Percentiles rank a stretch among this genome's conserved stretches.
These are phyloP conservation scores for Drosophila elegans DNA, from an alignment of 1,140 invertebrate species.

Conservation along the genomic window DNA sequence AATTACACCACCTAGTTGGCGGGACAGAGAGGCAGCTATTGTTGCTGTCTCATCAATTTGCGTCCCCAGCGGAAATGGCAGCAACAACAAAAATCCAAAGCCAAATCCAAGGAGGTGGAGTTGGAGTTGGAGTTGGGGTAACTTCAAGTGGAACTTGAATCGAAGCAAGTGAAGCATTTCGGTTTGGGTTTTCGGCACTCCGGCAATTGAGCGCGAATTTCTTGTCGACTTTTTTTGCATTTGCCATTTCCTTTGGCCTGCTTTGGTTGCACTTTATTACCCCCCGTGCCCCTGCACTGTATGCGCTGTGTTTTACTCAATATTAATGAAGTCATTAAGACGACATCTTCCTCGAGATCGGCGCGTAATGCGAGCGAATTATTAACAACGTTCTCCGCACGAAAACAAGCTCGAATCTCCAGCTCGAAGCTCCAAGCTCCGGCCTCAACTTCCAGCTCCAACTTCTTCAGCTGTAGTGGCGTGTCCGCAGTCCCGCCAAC, in stretches of 20 bases:
- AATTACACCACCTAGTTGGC: conserved; percentile 49
- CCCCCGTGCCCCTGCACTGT: conserved; percentile 20
- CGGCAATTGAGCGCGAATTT: conserved; percentile 62
- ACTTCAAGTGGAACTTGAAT: conserved; percentile 25
- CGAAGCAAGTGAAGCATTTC: conserved; percentile 63
- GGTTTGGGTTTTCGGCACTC: conserved; percentile 17
- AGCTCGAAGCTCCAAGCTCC: conserved; percentile 1
- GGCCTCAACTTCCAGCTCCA: conserved; percentile 13
- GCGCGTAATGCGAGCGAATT: conserved; percentile 81
- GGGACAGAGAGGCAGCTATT: conserved; percentile 10
- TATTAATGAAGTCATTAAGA: conserved; percentile 83
- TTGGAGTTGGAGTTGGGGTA: conserved; percentile 10
- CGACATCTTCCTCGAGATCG: conserved; percentile 77
- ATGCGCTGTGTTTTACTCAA: conserved; percentile 79
- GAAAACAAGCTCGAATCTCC: conserved; percentile 64
- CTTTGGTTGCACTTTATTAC: conserved; percentile 29
- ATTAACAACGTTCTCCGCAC: conserved; percentile 75
- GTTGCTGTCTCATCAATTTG: conserved; percentile 55
- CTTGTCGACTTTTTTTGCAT: conserved; percentile 21
- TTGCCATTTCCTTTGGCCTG: conserved; percentile 36
- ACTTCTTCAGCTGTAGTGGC: conserved; percentile 10
- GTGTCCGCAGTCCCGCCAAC: conserved; percentile 43
- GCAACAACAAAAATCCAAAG: conserved; percentile 12
- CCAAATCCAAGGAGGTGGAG: neutral
- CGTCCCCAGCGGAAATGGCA: conserved; percentile 56